Percentiles rank a stretch among this genome's conserved stretches.
Evolutionary conservation across 2,888 invertebrate genomes (phyloP).

Genomic region (Empis stercorea): DNA sequence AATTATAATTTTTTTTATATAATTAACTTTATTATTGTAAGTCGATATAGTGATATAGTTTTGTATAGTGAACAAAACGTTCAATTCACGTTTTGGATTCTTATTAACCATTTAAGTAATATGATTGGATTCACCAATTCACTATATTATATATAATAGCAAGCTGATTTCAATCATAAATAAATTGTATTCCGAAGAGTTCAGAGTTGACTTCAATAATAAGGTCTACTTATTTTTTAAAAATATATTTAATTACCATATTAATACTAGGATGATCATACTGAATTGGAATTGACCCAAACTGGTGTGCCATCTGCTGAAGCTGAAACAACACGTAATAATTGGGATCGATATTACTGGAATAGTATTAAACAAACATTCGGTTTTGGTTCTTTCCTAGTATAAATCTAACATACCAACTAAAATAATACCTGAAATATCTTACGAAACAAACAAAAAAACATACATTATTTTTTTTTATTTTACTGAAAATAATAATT

Average conservation of each 20-base stretch:
- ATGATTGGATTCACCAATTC: too few species aligned
- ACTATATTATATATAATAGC: too few species aligned
- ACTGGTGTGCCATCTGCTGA: conserved; percentile 72
- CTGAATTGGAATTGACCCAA: conserved; percentile 70
- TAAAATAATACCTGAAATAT: not conserved
- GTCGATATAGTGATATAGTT: too few species aligned
- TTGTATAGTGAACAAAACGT: too few species aligned
- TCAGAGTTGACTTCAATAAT: too few species aligned
- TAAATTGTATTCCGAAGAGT: too few species aligned
- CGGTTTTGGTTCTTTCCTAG: conserved; percentile 27
- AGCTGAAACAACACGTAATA: conserved; percentile 63
- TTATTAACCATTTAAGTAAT: too few species aligned
- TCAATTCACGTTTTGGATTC: too few species aligned
- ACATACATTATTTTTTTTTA: not conserved
- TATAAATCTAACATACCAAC: conserved; percentile 8
- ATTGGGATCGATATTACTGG: conserved; percentile 94
- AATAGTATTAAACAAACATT: conserved; percentile 65
- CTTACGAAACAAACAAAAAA: too few species aligned
- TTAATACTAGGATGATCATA: conserved; percentile 66
- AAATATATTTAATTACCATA: conserved; percentile 4
- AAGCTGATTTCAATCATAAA: too few species aligned
- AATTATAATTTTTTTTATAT: conserved; percentile 11
- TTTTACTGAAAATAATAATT: too few species aligned
- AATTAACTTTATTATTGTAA: not conserved
- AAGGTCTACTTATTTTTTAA: not conserved